Evolutionary conservation across 2,888 invertebrate species (phyloP), one percentile per base, ranked within the genome.

Genomic region (Spicauda simplicius): DNA sequence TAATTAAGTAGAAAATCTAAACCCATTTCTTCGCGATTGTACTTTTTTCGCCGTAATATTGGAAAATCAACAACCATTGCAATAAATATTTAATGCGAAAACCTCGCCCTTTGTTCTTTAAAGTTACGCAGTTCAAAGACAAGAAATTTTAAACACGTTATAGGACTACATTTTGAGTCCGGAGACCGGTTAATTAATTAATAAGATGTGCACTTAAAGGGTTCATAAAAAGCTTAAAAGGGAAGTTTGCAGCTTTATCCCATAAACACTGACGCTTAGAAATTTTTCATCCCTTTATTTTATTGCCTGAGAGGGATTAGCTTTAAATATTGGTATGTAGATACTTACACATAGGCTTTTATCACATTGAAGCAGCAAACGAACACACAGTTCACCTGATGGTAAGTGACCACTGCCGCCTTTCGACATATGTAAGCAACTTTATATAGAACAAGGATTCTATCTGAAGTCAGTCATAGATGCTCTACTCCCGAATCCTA

Each of bases 201-300:
- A 86, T 86, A 86, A 90, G 85, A 84, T 84, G 82, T 78, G 82
- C 82, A 87, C 84, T 86, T 83, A 84, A 82, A 82, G 80, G 80
- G 79, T 78, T 75, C 73, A 73, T 77, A 78, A 87, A 90, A 88
- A 85, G 61, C 81, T 88, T 88, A 84, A 82, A 79, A 81, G 75
- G 72, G 77, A 88, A 90, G 84, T 90, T 90, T 77, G 70, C 14
- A 59, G 20, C 48, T 61, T 60, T 50, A 52, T 37, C 74, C 72
- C 77, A 80, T 65, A 41, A 55, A 41, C 60, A 33, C 33, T 41
- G 37, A 20, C 37, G 53, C 19, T 18, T 60, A 7, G 33, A 55
- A 60, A 60, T 12, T 60, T 33, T 60, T 60, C 37, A 59, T 48
- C 30, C 50, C 5, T 60, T 16, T n/a, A 50, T 30, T 60, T 50